These are phyloP conservation scores for Pteronotus mesoamericanus DNA, from an alignment of 2,797 vertebrate genomes.

Conservation along the genomic window DNA sequence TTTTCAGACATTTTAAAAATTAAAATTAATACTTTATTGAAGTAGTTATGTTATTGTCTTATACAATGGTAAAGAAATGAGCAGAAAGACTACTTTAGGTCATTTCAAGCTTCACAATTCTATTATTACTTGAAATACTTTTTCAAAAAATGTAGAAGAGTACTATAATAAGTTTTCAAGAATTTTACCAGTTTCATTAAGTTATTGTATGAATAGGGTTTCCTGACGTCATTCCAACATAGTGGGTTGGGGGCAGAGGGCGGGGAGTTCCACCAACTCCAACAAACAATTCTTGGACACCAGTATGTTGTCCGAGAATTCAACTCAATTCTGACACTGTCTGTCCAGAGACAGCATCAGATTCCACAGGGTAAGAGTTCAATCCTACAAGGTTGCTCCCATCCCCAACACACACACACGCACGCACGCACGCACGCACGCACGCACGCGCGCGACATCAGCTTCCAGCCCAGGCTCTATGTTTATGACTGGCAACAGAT, in stretches of 20 bases:
- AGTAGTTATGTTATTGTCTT: background rate
- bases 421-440: background rate
- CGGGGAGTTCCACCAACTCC: background rate
- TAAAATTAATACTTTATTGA: background rate
- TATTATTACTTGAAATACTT: background rate
- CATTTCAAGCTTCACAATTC: background rate
- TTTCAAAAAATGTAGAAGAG: background rate
- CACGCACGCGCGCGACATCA: background rate
- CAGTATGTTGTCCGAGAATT: background rate
- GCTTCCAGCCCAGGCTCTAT: background rate
- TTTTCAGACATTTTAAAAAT: background rate
- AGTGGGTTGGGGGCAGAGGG: background rate
- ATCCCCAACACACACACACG: background rate
- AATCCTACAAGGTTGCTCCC: background rate
- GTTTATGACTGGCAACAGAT: background rate
- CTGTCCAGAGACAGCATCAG: background rate
- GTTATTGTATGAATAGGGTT: background rate
- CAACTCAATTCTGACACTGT: background rate
- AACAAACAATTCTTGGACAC: background rate
- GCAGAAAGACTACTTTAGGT: background rate
- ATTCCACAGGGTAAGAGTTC: background rate
- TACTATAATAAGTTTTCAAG: background rate
- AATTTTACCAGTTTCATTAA: background rate
- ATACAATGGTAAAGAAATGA: background rate
- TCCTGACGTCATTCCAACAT: background rate